Conservation (phyloP, 2,113 vertebrate genomes). For the Progne subis region DNA sequence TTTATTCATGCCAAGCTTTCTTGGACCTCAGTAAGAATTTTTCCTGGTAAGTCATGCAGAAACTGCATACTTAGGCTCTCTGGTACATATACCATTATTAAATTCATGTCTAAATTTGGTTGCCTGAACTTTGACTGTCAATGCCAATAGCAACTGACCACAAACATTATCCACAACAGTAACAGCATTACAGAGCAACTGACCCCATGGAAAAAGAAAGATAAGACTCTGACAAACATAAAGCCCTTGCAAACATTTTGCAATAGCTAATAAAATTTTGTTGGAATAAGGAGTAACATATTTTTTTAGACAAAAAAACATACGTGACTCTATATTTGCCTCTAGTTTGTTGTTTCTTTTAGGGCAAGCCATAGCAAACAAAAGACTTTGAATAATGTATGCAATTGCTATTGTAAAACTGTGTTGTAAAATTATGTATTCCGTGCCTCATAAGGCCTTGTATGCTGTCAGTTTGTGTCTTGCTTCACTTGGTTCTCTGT, state of each 20-base stretch:
- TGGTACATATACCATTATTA: constrained; percentile 7
- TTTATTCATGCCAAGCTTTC: not conserved
- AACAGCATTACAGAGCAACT: not conserved
- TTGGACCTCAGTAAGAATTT: not conserved
- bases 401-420: not conserved
- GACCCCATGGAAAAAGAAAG: not conserved
- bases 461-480: not conserved
- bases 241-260: not conserved
- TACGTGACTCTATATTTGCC: not conserved
- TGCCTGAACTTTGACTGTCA: not conserved
- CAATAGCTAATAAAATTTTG: not conserved
- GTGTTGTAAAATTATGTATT: not conserved
- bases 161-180: constrained; percentile 16
- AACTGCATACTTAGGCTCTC: not conserved
- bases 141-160: constrained; percentile 34
- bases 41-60: constrained; percentile 26
- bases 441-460: not conserved
- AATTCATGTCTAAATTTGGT: constrained; percentile 47
- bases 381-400: not conserved
- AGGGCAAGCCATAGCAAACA: not conserved
- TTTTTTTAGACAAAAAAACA: not conserved
- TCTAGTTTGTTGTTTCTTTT: not conserved
- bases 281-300: not conserved
- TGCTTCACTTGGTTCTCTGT: constrained; percentile 24
- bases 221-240: not conserved